Base-by-base conservation (phyloP, 2,888 invertebrate species). In the Amphiduros pacificus region DNA sequence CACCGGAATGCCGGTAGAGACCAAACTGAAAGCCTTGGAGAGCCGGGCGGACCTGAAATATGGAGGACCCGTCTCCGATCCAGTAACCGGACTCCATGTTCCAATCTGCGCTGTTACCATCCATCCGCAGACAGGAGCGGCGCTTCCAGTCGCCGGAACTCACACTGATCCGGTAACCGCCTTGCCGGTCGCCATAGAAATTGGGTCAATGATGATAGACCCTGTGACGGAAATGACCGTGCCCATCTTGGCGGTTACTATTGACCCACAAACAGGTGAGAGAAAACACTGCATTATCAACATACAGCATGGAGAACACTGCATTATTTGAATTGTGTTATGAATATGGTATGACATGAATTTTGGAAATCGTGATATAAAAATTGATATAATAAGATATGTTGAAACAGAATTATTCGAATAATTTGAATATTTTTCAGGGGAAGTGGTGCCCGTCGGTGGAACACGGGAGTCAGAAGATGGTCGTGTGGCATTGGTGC, bases 101-200 rank as follows among this genome's bases (percentile, higher is more conserved):
- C 80, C 80, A 17, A 79, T 79, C 31, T 60, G 76, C 57, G 79
- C 75, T 32, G 72, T 80, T 57, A 80, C 80, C 24, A 73, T 80
- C 40, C 76, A 79, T 61, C 78, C 80, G 9, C 63, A 31, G 29
- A 54, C 54, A 2, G 77, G 78, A 9, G 70, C 75, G 4, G 67
- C 78, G 6, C 67, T 79, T 32, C 79, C 79, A 4, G 66, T 80
- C 1, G 78, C 76, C 27, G 77, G 80, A 11, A 74, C 78, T 17
- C 79, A 79, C 63, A 68, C 71, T 4, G 80, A 80, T 61, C 77
- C 78, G 0, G 77, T 80, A 27, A 80, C 78, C 1, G 74, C 76
- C 4, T 66, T 79, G 36, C 76, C 77, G 2, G 73, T 77, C n/a
- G 76, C 80, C 11, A 79, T 80, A 28, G 80, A 80, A 58, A 66